These are phyloP conservation scores for Erethizon dorsatum DNA, from an alignment of 2,797 vertebrate species.

Conservation along the genomic window DNA sequence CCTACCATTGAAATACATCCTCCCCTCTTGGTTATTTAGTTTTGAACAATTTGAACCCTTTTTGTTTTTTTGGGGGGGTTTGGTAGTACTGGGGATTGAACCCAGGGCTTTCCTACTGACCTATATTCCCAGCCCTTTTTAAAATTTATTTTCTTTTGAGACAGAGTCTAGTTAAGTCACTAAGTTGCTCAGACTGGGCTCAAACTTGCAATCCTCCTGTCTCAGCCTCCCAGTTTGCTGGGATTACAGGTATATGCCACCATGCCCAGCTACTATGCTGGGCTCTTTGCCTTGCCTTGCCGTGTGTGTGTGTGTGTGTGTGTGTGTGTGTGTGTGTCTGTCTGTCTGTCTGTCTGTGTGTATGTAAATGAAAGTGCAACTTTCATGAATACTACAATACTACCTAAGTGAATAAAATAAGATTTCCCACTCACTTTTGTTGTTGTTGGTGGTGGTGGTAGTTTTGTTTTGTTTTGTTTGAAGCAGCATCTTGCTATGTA, in stretches of 20 bases:
- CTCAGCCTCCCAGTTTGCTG: neutral
- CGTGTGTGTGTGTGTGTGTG: neutral
- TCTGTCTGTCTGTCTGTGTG: neutral
- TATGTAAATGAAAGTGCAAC: neutral
- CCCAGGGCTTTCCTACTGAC: no score
- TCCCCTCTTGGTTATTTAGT: neutral
- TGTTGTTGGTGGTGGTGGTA: no score
- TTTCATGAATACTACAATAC: neutral
- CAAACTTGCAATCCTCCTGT: neutral
- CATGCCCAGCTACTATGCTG: neutral
- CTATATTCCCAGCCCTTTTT: neutral
- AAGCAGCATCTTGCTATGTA: neutral
- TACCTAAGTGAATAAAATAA: neutral
- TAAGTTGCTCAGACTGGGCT: neutral
- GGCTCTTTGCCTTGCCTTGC: neutral
- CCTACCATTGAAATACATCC: neutral
- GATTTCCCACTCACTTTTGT: neutral
- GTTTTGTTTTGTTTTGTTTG: neutral
- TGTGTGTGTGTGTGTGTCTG: neutral
- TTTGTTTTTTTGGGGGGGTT: neutral
- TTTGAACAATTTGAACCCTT: slow-evolving; percentile 1
- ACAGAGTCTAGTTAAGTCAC: neutral
- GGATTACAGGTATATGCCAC: neutral
- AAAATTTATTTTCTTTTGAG: neutral
- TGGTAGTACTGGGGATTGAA: neutral